phyloP scores from a whole-genome alignment of 23 tunicate species.

The Clavelina lepadiformis region DNA sequence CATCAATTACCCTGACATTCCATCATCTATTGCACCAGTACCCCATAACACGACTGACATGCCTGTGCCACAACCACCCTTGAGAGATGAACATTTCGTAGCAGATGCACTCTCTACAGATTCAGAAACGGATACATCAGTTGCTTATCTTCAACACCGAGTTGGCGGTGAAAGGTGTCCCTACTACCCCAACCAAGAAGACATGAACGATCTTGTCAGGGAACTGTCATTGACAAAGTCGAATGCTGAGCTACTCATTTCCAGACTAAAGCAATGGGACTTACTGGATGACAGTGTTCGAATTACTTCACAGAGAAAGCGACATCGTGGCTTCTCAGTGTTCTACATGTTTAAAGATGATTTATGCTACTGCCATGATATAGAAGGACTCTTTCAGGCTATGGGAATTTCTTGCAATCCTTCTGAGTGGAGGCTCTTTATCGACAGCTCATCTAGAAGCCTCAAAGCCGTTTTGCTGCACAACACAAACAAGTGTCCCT shows the following conservation, averaged over 20 bases:
- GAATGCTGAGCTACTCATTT: conserved; percentile 19
- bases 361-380: conserved; percentile 28
- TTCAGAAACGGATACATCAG: conserved; percentile 27
- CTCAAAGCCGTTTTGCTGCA: conserved; percentile 37
- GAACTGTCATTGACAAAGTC: conserved; percentile 27
- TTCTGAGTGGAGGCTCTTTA: conserved; percentile 24
- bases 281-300: conserved; percentile 16
- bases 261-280: conserved; percentile 29
- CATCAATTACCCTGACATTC: conserved; percentile 25
- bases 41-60: conserved; percentile 27
- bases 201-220: conserved; percentile 23
- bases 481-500: conserved; percentile 39
- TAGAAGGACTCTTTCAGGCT: conserved; percentile 23
- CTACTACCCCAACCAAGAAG: conserved; percentile 38
- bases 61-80: conserved; percentile 35
- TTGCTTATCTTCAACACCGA: conserved; percentile 12
- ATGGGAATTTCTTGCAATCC: conserved; percentile 32
- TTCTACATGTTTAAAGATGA: conserved; percentile 17
- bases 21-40: conserved; percentile 29
- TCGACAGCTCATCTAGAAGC: conserved; percentile 31
- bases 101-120: conserved; percentile 19
- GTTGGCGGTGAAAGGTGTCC: conserved; percentile 22
- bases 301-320: conserved; percentile 37
- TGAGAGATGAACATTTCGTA: conserved; percentile 9
- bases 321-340: conserved; percentile 24